Base-by-base conservation (phyloP, 2,113 vertebrate genomes). In the Prunella fulvescens region DNA sequence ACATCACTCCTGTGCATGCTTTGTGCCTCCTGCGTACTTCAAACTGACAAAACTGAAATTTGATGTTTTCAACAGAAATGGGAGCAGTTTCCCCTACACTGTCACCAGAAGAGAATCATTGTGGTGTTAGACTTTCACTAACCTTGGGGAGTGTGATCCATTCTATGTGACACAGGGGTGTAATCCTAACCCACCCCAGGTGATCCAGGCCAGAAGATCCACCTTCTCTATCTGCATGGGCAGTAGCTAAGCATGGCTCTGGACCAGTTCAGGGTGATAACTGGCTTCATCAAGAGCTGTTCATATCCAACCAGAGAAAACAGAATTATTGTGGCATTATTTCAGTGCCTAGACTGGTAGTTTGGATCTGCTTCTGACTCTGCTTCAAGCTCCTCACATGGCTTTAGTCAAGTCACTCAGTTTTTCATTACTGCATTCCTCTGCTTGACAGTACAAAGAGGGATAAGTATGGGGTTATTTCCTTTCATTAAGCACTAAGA, bases 361-460 rank as follows among this genome's bases (percentile, higher is more conserved):
- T 28, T 25, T 47, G 48, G 71, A 47, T 47, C 77, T 74, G 11
- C 35, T 73, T 69, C 84, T 66, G 56, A 53, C 51, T 72, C 53
- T 74, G 42, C 39, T 61, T 58, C 25, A 69, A 77, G 57, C 22
- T 64, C n/a, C 56, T 81, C 47, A 45, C 0, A 1, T 50, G 69
- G 60, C 69, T 51, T 62, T 25, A 69, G 81, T 25, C 44, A 60
- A 83, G 53, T 72, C 60, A 72, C 50, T 83, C 37, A 10, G 42
- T 50, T 91, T 90, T 73, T 92, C 73, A 87, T 78, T 79, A 65
- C 35, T 24, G 24, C 81, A 87, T 79, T 94, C 53, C 51, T 92
- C 65, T 33, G 51, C 70, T 58, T 66, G 65, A 42, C 51, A 61
- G 39, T 31, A 92, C 26, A 61, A 69, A 84, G 60, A 66, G 9